Conservation (phyloP, 2,797 vertebrate genomes). For the Pseudocheirus occidentalis region DNA sequence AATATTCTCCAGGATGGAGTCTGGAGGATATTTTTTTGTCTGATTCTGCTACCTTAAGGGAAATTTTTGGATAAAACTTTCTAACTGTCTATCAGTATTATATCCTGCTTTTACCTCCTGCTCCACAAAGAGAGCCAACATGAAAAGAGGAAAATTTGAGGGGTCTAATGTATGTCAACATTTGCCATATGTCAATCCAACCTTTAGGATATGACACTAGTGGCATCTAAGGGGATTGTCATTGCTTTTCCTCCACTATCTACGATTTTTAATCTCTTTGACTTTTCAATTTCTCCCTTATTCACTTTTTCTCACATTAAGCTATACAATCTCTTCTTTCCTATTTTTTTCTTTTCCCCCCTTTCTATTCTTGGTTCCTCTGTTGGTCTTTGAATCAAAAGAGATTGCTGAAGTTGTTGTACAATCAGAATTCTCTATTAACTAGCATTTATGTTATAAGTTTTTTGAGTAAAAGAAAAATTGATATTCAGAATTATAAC, state of each 20-base stretch:
- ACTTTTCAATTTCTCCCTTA: not conserved
- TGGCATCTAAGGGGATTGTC: not conserved
- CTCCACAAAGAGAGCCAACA: not conserved
- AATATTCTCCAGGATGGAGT: too few species aligned
- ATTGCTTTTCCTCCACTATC: not conserved
- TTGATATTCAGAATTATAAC: not conserved
- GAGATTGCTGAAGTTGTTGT: slow-evolving; percentile 8
- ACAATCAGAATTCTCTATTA: not conserved
- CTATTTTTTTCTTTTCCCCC: not conserved
- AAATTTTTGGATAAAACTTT: not conserved
- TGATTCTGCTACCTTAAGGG: not conserved
- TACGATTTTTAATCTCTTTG: slow-evolving; percentile 19
- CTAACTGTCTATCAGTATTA: not conserved
- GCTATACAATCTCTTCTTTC: not conserved
- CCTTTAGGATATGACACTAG: not conserved
- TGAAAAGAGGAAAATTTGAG: not conserved
- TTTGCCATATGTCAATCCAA: slow-evolving; percentile 6
- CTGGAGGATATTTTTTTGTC: not conserved
- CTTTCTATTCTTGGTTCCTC: not conserved
- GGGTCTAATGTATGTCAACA: slow-evolving; percentile 10
- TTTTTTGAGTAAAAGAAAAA: not conserved
- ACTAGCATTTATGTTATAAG: not conserved
- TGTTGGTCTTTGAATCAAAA: not conserved
- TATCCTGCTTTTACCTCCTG: not conserved
- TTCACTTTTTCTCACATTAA: slow-evolving; percentile 7